Evolutionary conservation across 2,888 invertebrate species (phyloP), one percentile per base, ranked within the genome.

Genomic region (Perithous albicinctus): DNA sequence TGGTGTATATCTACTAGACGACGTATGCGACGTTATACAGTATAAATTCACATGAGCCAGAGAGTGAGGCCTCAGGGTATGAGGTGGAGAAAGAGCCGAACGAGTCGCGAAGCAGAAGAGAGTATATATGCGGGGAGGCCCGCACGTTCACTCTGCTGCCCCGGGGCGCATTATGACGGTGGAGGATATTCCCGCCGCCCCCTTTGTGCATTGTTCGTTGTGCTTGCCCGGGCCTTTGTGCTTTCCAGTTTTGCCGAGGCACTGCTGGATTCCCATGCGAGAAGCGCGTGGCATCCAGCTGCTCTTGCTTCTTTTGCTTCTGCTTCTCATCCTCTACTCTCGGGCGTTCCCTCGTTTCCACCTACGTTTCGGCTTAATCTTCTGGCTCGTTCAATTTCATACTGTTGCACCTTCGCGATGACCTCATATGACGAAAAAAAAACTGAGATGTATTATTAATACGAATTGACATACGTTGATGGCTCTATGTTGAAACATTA

Each of bases 191-290:
- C 81, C 61, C 51, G 56, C 75, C 64, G 69, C n/a, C 64, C 51
- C 85, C 88, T 90, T 90, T 89, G 90, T 89, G 86, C 89, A 90
- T 90, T 90, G 91, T 90, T 90, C 78, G 82, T 75, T 87, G 88
- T 88, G 88, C 88, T 89, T 90, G 90, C 88, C 87, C 86, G 87
- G 46, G 82, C 85, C 86, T 89, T 89, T 90, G 88, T 90, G 87
- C 87, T 90, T 88, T 83, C 84, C 83, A 86, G 86, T 88, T 88
- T 87, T 86, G 86, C 83, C 54, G 61, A 84, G 85, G 80, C 41
- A 73, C 67, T 12, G 72, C 67, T 12, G 72, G 63, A 69, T 69
- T 81, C 77, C 73, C 61, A 77, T 78, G 59, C 66, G 32, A 63
- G 46, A 54, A 78, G 12, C 64, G 63, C 72, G 69, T 69, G 80